Base-by-base conservation (phyloP, 2,113 vertebrate species). In the Steatornis caripensis region DNA sequence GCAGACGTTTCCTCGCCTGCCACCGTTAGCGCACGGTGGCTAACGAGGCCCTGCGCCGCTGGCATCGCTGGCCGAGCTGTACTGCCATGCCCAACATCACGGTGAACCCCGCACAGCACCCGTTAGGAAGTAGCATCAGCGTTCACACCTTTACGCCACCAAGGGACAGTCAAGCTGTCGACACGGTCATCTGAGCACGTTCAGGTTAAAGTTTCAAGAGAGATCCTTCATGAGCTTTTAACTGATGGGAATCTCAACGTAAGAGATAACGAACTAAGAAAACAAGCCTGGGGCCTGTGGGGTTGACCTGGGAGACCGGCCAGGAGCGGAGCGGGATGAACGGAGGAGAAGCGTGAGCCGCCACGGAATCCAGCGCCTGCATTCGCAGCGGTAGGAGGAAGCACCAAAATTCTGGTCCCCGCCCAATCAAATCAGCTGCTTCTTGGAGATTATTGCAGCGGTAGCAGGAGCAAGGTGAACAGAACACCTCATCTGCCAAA, bases 51-150 rank as follows among this genome's bases (percentile, higher is more conserved):
- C 60, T 30, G n/a, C 4, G 17, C 12, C 7, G 36, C 29, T 24
- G 39, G 70, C 41, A 43, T 13, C 55, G 15, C 54, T 5, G 14
- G 14, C 58, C 1, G 5, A 36, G 69, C 76, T 24, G 30, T 5
- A 30, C 15, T 10, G 3, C 20, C 21, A 5, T 20, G 27, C 15
- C 36, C 37, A 37, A 3, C 5, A 2, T 4, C 49, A 5, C 1
- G 3, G 13, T 1, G 10, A 48, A 29, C 45, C 11, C 17, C 10
- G 0, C 2, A 1, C 3, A 9, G 8, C 0, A 4, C 61, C 32
- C 12, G 41, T 37, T 22, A 15, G 49, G 36, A 37, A 3, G 6
- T 18, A 26, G 3, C 58, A 15, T 10, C 39, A 27, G 17, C 43
- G 1, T 29, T 30, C 46, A 11, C 29, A 32, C 29, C 51, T 29